Evolutionary conservation across 2,888 invertebrate genomes (phyloP), one percentile per base, ranked within the genome.

Genomic region (Andrena minutula): DNA sequence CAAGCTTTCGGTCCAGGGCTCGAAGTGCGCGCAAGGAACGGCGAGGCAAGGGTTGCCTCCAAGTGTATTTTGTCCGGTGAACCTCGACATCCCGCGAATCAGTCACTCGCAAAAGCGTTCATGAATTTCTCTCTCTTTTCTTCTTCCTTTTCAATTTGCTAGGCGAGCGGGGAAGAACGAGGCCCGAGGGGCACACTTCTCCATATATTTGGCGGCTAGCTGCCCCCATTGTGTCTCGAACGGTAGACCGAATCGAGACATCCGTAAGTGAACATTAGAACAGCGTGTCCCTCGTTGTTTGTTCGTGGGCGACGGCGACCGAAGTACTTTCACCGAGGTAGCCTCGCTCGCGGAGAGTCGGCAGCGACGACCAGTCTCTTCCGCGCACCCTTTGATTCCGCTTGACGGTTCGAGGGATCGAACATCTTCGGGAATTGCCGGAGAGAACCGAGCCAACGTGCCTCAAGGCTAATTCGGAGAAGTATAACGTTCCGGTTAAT

Each of bases 51-150:
- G 61, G 32, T 56, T 60, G 20, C 73, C 20, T 74, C 64, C 68
- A 68, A 71, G 68, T 79, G 47, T n/a, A 35, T 8, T n/a, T 51
- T 70, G 74, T 71, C 69, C 79, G 3, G 65, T 20, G 65, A 69
- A 80, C 77, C 65, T 26, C 66, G 64, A 65, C 23, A 70, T 70
- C 53, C 49, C 56, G 56, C 66, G 56, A 72, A 63, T 69, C 71
- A 26, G 60, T 74, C 70, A 5, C 26, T 56, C 10, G 8, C 79
- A 74, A 66, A 74, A 74, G 74, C 66, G 60, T 82, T 70, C 79
- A 61, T 56, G 70, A 66, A 60, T 74, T 66, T 74, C 74, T 78
- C 61, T 56, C 53, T 66, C 65, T 61, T 74, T 12, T 41, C 41
- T 16, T 41, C 41, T 41, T 41, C 41, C 41, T 41, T 41, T 16